These are phyloP conservation scores for Lynx canadensis DNA, from an alignment of 2,113 vertebrate genomes.

Conservation along the genomic window DNA sequence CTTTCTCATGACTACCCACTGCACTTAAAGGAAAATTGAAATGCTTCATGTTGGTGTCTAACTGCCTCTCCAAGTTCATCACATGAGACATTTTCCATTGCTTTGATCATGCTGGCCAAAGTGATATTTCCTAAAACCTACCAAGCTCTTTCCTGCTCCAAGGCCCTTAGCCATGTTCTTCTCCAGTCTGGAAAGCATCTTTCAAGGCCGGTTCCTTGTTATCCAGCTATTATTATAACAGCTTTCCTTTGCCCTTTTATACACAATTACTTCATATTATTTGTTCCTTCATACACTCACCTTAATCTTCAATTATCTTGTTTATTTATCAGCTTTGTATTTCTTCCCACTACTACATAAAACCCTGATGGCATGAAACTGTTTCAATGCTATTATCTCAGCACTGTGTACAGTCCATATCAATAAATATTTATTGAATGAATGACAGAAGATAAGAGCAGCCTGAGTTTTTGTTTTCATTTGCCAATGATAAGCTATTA, in stretches of 20 bases:
- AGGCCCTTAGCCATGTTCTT: not conserved
- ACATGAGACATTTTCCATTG: not conserved
- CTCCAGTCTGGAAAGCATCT: not conserved
- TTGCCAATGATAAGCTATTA: not conserved
- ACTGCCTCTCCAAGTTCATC: not conserved
- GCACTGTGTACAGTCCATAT: not conserved
- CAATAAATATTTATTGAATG: not conserved
- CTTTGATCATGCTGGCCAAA: not conserved
- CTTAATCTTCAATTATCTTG: not conserved
- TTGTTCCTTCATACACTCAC: not conserved
- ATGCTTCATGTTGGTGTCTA: not conserved
- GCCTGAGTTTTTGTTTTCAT: not conserved
- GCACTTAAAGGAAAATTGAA: not conserved
- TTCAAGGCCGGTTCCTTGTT: not conserved
- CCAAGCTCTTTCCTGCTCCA: not conserved
- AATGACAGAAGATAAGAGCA: not conserved
- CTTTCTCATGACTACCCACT: not conserved
- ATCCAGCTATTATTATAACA: not conserved
- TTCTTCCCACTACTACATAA: not conserved
- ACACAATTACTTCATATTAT: not conserved
- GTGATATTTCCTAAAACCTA: not conserved
- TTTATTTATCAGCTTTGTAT: not conserved
- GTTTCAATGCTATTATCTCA: not conserved
- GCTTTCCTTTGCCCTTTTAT: not conserved
- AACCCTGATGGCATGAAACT: not conserved